phyloP scores from a whole-genome alignment of 1,140 invertebrate genomes.

The Trinorchestia longiramus region DNA sequence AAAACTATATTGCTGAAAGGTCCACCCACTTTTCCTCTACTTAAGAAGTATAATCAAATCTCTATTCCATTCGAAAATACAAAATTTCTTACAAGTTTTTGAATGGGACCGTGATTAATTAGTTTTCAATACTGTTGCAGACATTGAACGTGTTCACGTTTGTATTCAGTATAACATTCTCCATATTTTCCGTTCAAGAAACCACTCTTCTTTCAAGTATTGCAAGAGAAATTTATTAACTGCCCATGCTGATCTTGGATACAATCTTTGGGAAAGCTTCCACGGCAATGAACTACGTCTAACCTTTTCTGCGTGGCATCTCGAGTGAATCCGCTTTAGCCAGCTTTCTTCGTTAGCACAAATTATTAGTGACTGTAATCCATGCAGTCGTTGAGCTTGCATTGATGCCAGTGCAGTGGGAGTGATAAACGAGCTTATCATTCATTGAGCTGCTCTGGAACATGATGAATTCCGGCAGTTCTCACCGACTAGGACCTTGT shows the following conservation, averaged over 20 bases:
- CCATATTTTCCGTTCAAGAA: neutral
- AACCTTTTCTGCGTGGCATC: neutral
- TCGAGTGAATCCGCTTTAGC: neutral
- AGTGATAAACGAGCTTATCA: slow-evolving; percentile 24
- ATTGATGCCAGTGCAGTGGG: slow-evolving; percentile 23
- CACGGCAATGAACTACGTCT: neutral
- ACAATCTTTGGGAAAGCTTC: neutral
- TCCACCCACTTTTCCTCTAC: too few relatives aligned
- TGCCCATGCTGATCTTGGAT: neutral
- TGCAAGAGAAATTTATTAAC: neutral
- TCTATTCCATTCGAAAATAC: too few relatives aligned
- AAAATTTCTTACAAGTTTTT: too few relatives aligned
- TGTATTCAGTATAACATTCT: neutral
- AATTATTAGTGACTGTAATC: slow-evolving; percentile 22
- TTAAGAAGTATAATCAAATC: too few relatives aligned
- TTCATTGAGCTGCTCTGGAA: slow-evolving; percentile 38
- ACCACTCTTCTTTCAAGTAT: neutral
- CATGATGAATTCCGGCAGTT: slow-evolving; percentile 42
- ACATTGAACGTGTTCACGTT: neutral
- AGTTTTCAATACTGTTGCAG: neutral
- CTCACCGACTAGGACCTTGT: slow-evolving; percentile 6
- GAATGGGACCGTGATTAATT: neutral
- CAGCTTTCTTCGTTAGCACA: neutral
- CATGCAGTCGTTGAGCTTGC: neutral
- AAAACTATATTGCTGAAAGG: too few relatives aligned